phyloP scores from a whole-genome alignment of 2,113 vertebrate species.

The Brachyhypopomus occidentalis region DNA sequence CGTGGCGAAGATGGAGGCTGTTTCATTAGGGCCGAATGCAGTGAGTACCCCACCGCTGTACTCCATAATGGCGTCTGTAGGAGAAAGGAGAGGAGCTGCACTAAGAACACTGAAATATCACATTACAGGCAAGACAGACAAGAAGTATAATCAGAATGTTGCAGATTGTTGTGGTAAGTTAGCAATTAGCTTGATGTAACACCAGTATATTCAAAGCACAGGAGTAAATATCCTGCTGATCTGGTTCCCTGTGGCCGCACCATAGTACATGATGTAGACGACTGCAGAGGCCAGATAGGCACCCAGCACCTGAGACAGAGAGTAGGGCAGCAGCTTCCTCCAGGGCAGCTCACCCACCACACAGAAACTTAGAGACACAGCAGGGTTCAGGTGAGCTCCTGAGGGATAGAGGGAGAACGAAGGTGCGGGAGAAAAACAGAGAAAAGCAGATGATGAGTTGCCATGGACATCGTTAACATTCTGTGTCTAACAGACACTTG shows the following conservation, averaged over 20 bases:
- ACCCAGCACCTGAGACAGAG: slow-evolving; percentile 70
- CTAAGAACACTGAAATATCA: not conserved
- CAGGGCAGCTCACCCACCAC: slow-evolving; percentile 73
- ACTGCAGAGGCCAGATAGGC: slow-evolving; percentile 77
- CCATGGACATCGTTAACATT: too few species aligned
- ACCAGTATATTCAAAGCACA: too few species aligned
- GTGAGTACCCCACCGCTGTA: slow-evolving; percentile 77
- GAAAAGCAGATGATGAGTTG: too few species aligned
- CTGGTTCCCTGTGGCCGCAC: slow-evolving; percentile 63
- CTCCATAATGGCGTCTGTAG: slow-evolving; percentile 75
- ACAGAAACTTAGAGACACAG: slow-evolving; percentile 81
- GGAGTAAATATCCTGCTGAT: not conserved
- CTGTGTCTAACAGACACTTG: too few species aligned
- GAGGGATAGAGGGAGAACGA: not conserved
- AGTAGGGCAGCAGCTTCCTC: slow-evolving; percentile 78
- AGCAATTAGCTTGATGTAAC: not conserved
- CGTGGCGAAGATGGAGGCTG: slow-evolving; percentile 85
- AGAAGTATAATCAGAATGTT: not conserved
- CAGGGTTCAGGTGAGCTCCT: slow-evolving; percentile 90
- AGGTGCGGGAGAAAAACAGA: too few species aligned
- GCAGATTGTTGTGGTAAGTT: not conserved
- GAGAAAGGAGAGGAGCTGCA: slow-evolving; percentile 10
- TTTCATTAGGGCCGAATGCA: slow-evolving; percentile 76
- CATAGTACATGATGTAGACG: slow-evolving; percentile 79
- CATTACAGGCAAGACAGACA: not conserved